phyloP scores from a whole-genome alignment of 2,797 vertebrate genomes.

The Bufotes viridis region DNA sequence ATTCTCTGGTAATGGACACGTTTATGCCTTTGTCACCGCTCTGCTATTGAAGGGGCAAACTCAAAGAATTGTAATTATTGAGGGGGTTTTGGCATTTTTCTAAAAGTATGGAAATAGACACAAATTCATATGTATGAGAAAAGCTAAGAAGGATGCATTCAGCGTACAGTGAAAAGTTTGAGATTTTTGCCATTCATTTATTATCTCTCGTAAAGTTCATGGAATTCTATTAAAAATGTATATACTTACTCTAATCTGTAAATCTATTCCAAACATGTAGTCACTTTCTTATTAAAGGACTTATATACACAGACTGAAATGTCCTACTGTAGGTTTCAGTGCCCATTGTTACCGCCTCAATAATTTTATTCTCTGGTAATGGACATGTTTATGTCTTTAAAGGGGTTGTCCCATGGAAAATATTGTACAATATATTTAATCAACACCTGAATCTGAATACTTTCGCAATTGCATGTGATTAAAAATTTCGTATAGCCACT shows the following conservation, averaged over 20 bases:
- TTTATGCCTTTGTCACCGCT: constrained; percentile 18
- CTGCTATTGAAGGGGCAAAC: neutral
- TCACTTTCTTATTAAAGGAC: too few relatives aligned
- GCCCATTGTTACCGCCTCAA: constrained; percentile 36
- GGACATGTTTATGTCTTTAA: constrained; percentile 25
- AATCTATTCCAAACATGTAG: neutral
- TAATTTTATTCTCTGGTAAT: constrained; percentile 13
- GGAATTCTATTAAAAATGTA: neutral
- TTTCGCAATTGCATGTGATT: too few relatives aligned
- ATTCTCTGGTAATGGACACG: constrained; percentile 4
- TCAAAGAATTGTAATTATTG: neutral
- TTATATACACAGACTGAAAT: too few relatives aligned
- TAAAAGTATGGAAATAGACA: neutral
- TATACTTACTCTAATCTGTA: neutral
- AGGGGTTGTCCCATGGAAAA: too few relatives aligned
- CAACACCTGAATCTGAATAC: too few relatives aligned
- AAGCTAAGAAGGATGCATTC: too few relatives aligned
- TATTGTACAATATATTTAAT: too few relatives aligned
- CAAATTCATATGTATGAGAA: too few relatives aligned
- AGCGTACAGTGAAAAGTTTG: too few relatives aligned
- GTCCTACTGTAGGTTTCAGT: neutral
- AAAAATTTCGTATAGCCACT: too few relatives aligned
- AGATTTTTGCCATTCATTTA: neutral
- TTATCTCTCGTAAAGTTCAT: neutral
- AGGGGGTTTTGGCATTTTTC: neutral